Conservation (phyloP, 2,113 vertebrate species). For the Mohoua ochrocephala region DNA sequence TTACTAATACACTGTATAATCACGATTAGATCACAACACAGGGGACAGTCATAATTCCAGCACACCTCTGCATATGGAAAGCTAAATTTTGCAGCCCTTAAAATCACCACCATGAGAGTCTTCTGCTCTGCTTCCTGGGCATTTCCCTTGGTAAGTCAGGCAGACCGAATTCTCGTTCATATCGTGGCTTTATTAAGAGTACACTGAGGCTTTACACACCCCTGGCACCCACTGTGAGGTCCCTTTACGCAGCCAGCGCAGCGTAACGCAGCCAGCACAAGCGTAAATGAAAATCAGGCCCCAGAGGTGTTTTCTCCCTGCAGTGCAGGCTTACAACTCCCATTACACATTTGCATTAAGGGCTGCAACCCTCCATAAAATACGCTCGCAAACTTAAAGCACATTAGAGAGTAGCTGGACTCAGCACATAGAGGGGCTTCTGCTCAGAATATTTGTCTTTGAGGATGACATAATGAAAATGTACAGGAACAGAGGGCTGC, state of each 20-base stretch:
- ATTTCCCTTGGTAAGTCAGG: neutral
- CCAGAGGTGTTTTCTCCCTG: slow-evolving; percentile 46
- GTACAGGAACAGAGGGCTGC: neutral
- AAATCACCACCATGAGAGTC: neutral
- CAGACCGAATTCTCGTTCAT: neutral
- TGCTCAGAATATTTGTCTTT: slow-evolving; percentile 24
- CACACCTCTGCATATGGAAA: neutral
- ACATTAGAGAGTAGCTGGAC: slow-evolving; percentile 16
- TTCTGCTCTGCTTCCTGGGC: neutral
- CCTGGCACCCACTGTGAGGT: slow-evolving; percentile 4
- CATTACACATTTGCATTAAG: slow-evolving; percentile 45
- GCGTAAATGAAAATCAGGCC: slow-evolving; percentile 13
- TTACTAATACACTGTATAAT: neutral
- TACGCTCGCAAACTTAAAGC: slow-evolving; percentile 25
- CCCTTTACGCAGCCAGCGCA: neutral
- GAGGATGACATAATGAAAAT: slow-evolving; percentile 1
- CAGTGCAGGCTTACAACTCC: slow-evolving; percentile 22
- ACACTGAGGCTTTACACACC: neutral
- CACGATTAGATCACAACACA: neutral
- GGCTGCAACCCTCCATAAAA: slow-evolving; percentile 48
- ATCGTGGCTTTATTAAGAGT: slow-evolving; percentile 13
- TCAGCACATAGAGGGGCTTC: neutral
- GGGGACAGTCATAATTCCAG: neutral
- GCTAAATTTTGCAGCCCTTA: slow-evolving; percentile 3
- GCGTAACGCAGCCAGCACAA: neutral